Percentiles rank a stretch among this genome's conserved stretches.
Conservation (phyloP, 2,888 invertebrate genomes). For the Cosmopolites sordidus region DNA sequence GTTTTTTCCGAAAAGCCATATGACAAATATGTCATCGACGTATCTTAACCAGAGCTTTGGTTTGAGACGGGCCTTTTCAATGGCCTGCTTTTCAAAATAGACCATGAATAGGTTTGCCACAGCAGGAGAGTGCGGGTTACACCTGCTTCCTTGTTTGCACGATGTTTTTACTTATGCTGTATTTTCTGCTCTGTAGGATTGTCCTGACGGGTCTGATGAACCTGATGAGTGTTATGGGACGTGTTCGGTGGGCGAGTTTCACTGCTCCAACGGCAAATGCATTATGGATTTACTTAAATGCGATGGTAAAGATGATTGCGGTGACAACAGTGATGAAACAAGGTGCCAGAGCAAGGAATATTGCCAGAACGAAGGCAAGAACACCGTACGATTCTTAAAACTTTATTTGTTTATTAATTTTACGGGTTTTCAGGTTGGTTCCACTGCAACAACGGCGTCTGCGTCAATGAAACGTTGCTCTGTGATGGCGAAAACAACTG, state of each 20-base stretch:
- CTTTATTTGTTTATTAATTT: no score
- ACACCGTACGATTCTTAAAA: neutral
- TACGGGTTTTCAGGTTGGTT: conserved; percentile 48
- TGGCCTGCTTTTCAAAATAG: no score
- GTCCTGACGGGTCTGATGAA: conserved; percentile 70
- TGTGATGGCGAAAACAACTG: conserved; percentile 74
- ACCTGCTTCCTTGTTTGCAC: no score
- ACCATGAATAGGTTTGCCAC: no score
- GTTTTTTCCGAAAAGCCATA: no score
- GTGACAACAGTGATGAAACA: conserved; percentile 64
- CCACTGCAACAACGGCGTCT: conserved; percentile 60
- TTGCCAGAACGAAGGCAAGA: conserved; percentile 42
- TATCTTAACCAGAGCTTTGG: no score
- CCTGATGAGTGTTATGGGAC: conserved; percentile 51
- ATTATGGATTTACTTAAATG: conserved; percentile 62
- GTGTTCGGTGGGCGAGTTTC: conserved; percentile 50
- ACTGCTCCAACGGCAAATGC: conserved; percentile 63
- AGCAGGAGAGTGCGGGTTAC: no score
- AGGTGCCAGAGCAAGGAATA: conserved; percentile 39
- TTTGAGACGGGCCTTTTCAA: no score
- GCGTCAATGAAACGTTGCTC: conserved; percentile 57
- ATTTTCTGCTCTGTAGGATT: conserved; percentile 53
- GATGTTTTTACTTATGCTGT: no score
- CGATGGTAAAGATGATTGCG: conserved; percentile 68
- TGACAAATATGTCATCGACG: no score